These are phyloP conservation scores for Cryptocephalus primarius DNA, from an alignment of 2,888 invertebrate genomes.

Conservation along the genomic window DNA sequence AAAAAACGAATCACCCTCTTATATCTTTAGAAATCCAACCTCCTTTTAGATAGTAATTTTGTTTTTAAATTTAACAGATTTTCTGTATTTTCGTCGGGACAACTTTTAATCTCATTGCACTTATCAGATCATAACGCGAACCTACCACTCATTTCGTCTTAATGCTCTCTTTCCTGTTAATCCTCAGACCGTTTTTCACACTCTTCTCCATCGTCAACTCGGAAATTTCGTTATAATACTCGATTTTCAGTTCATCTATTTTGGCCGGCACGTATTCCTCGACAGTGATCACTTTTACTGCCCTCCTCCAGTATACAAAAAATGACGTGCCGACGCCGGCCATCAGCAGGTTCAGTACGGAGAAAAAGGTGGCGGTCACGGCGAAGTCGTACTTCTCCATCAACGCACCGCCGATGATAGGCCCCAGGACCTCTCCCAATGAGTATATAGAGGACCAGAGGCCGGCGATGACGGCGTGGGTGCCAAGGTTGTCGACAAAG, in stretches of 20 bases:
- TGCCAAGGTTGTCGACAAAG: slow-evolving; percentile 52
- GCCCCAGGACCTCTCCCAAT: slow-evolving; percentile 58
- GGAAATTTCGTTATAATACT: slow-evolving; percentile 4
- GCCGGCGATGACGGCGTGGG: slow-evolving; percentile 64
- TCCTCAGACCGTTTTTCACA: slow-evolving; percentile 8
- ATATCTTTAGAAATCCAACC: no score
- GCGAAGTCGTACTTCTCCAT: slow-evolving; percentile 56
- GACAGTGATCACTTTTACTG: slow-evolving; percentile 1
- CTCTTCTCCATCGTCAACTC: slow-evolving; percentile 7
- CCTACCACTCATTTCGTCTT: slow-evolving; percentile 2
- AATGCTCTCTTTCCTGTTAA: slow-evolving; percentile 1
- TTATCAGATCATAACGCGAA: no score
- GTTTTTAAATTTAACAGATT: no score
- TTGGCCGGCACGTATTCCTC: not conserved
- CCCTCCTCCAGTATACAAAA: slow-evolving; percentile 9
- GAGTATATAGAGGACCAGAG: slow-evolving; percentile 67
- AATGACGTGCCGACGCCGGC: slow-evolving; percentile 24
- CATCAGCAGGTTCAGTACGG: slow-evolving; percentile 46
- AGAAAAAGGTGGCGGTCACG: slow-evolving; percentile 53
- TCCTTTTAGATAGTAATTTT: no score
- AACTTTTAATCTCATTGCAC: no score
- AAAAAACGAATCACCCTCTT: no score
- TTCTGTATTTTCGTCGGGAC: no score
- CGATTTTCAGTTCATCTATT: slow-evolving; percentile 2
- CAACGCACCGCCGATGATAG: slow-evolving; percentile 53